Evolutionary conservation across 23 tunicate genomes (phyloP).

Genomic region (Phallusia fumigata): DNA sequence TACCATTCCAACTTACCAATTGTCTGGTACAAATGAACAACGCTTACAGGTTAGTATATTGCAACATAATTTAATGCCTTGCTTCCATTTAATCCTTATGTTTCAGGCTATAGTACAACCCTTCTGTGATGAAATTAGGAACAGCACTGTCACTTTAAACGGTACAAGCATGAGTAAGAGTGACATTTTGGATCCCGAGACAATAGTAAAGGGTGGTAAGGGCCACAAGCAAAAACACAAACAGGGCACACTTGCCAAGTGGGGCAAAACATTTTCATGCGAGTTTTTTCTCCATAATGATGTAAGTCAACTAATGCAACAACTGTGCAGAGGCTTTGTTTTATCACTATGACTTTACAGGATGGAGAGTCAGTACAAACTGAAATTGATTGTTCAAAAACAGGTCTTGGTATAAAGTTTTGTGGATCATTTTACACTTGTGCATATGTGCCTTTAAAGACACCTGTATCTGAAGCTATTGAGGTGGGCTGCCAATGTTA

Average conservation of each 20-base stretch:
- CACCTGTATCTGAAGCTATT: slow-evolving; percentile 7
- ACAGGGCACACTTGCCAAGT: not conserved
- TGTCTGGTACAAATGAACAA: not conserved
- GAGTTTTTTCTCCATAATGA: slow-evolving; percentile 2
- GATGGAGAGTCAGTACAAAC: not conserved
- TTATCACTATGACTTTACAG: not conserved
- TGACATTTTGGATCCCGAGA: not conserved
- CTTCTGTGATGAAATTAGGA: not conserved
- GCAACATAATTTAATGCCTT: not conserved
- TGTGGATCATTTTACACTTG: slow-evolving; percentile 5
- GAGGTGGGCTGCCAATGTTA: not conserved
- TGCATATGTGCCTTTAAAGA: slow-evolving; percentile 15
- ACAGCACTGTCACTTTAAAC: not conserved
- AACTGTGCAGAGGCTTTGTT: not conserved
- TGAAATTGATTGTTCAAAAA: not conserved
- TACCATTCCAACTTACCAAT: not conserved
- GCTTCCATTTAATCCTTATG: no score
- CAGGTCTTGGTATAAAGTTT: not conserved
- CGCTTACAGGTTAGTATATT: not conserved
- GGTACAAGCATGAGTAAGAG: not conserved
- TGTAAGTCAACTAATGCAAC: not conserved
- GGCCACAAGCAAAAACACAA: not conserved
- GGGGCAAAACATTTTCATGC: slow-evolving; percentile 5
- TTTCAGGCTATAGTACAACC: not conserved
- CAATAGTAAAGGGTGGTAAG: not conserved